Evolutionary conservation across 1,140 invertebrate genomes (phyloP).

Genomic region (Drosophila littoralis): DNA sequence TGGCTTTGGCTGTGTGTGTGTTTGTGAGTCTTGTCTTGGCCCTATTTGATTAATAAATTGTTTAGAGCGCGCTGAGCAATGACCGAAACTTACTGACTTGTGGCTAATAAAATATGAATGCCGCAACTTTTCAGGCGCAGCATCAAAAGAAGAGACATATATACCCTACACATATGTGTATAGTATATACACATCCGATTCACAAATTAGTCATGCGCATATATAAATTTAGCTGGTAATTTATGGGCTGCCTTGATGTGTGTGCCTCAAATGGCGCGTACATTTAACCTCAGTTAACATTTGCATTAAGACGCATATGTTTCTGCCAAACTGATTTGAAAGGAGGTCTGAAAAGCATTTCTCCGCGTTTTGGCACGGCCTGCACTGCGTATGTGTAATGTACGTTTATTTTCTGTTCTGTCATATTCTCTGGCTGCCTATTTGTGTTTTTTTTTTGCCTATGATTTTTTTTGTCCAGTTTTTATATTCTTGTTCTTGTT

Average conservation of each 20-base stretch:
- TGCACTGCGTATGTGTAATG: slow-evolving; percentile 70
- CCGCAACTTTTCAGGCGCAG: slow-evolving; percentile 63
- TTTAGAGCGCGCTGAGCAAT: slow-evolving; percentile 65
- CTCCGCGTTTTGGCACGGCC: slow-evolving; percentile 24
- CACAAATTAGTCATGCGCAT: slow-evolving; percentile 79
- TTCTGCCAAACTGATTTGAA: slow-evolving; percentile 20
- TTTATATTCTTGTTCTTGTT: slow-evolving; percentile 7
- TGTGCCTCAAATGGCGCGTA: slow-evolving; percentile 48
- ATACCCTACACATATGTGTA: background rate
- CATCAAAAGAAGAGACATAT: slow-evolving; percentile 56
- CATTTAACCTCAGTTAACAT: slow-evolving; percentile 70
- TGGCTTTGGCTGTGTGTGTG: slow-evolving; percentile 12
- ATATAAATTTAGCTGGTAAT: slow-evolving; percentile 62
- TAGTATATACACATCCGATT: slow-evolving; percentile 3
- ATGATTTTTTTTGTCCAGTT: slow-evolving; percentile 61
- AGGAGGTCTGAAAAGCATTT: background rate
- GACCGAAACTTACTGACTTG: slow-evolving; percentile 74
- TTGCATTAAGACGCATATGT: slow-evolving; percentile 67
- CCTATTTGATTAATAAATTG: slow-evolving; percentile 80
- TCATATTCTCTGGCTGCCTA: background rate
- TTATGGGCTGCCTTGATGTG: slow-evolving; percentile 70
- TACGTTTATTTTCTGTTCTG: slow-evolving; percentile 45
- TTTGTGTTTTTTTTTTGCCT: slow-evolving; percentile 37
- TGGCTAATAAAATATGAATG: slow-evolving; percentile 80
- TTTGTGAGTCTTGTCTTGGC: slow-evolving; percentile 23